Evolutionary conservation across 37 sponge, comb jelly and placozoan species (phyloP).

Genomic region (Beroe forskalii): DNA sequence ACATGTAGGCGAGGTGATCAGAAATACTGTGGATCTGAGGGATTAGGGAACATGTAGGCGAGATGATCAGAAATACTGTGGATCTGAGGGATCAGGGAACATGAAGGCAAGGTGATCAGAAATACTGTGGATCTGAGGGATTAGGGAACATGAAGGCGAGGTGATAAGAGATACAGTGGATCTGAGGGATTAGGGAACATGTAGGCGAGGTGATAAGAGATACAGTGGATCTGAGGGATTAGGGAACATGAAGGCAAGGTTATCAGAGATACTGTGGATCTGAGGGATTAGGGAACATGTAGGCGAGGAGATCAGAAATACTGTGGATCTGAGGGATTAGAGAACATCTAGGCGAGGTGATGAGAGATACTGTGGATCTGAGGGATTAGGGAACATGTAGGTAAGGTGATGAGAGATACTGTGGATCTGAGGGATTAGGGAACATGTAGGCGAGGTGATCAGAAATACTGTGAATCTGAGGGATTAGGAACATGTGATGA

Average conservation of each 20-base stretch:
- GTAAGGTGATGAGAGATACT: not conserved
- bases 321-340: not conserved
- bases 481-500: not conserved
- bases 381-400: not conserved
- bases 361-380: not conserved
- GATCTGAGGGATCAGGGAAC: slow-evolving; percentile 44
- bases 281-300: not conserved
- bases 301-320: not conserved
- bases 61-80: slow-evolving; percentile 4
- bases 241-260: too few relatives aligned
- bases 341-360: too few relatives aligned
- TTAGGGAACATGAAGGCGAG: too few relatives aligned
- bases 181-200: not conserved
- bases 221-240: not conserved
- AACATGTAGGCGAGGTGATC: not conserved
- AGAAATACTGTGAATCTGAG: not conserved
- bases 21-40: not conserved
- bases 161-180: not conserved
- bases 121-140: not conserved
- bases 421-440: not conserved
- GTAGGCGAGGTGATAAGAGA: not conserved
- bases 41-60: slow-evolving; percentile 39
- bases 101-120: slow-evolving; percentile 25
- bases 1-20: slow-evolving; percentile 46
- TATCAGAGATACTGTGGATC: not conserved